These are phyloP conservation scores for Aix galericulata DNA, from an alignment of 2,113 vertebrate species.

Conservation along the genomic window DNA sequence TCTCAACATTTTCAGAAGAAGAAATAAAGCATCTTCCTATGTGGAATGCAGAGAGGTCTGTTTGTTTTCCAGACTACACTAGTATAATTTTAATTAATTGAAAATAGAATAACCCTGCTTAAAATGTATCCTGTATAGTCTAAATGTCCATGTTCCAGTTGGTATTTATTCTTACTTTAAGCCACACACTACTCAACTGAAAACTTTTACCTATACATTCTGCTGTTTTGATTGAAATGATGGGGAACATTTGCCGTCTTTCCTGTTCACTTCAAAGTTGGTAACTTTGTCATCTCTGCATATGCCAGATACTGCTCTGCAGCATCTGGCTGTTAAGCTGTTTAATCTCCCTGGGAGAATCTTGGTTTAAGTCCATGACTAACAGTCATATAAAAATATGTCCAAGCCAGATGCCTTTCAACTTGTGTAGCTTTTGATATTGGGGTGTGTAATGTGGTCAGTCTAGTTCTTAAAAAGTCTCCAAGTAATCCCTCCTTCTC, in stretches of 20 bases:
- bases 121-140: not conserved
- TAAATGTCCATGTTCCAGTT: not conserved
- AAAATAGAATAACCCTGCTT: not conserved
- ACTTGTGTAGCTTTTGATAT: not conserved
- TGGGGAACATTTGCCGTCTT: conserved; percentile 28
- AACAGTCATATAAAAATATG: conserved; percentile 59
- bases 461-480: not conserved
- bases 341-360: conserved; percentile 63
- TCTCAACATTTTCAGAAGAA: not conserved
- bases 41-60: not conserved
- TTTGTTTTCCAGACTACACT: not conserved
- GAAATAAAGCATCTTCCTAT: not conserved
- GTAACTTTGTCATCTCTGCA: conserved; percentile 53
- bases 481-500: not conserved
- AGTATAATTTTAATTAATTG: not conserved
- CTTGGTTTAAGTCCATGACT: conserved; percentile 60
- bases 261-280: conserved; percentile 56
- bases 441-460: not conserved
- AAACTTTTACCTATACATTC: conserved; percentile 26
- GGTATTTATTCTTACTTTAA: conserved; percentile 19
- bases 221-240: conserved; percentile 22
- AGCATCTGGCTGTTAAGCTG: conserved; percentile 71
- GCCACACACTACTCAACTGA: not conserved
- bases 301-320: conserved; percentile 38
- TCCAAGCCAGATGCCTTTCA: conserved; percentile 61